These are phyloP conservation scores for Acomys russatus DNA, from an alignment of 2,797 vertebrate species.

Conservation along the genomic window DNA sequence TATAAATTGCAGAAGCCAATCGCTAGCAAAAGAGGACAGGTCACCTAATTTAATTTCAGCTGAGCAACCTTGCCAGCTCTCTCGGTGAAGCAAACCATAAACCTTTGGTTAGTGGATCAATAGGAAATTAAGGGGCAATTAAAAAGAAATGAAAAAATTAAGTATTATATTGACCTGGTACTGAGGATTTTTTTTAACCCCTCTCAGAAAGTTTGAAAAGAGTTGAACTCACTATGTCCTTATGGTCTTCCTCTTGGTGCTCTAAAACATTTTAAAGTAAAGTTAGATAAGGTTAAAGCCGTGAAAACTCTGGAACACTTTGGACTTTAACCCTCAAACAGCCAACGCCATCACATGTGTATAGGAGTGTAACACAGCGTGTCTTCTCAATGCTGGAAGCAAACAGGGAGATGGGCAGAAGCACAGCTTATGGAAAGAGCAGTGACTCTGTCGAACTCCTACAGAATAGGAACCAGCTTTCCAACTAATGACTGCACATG, in stretches of 20 bases:
- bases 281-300: not conserved
- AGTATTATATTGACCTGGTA: slow-evolving; percentile 69
- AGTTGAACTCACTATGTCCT: not conserved
- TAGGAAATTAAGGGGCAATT: slow-evolving; percentile 84
- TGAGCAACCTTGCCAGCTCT: slow-evolving; percentile 32
- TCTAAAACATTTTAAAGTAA: slow-evolving; percentile 2
- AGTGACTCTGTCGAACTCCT: not conserved
- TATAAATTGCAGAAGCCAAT: not conserved
- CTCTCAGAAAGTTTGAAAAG: slow-evolving; percentile 52
- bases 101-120: slow-evolving; percentile 75
- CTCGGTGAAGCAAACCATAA: slow-evolving; percentile 73
- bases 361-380: not conserved
- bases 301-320: not conserved
- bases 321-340: not conserved
- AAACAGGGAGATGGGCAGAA: slow-evolving; percentile 1
- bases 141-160: slow-evolving; percentile 71
- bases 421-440: not conserved
- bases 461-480: slow-evolving; percentile 26
- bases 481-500: slow-evolving; percentile 67
- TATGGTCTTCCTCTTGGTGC: not conserved
- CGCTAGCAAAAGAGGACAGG: not conserved
- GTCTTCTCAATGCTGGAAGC: not conserved
- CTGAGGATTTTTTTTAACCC: not conserved
- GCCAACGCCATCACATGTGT: not conserved
- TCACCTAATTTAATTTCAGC: slow-evolving; percentile 76